Conservation (phyloP, 2,888 invertebrate species). For the Trisateles emortualis region DNA sequence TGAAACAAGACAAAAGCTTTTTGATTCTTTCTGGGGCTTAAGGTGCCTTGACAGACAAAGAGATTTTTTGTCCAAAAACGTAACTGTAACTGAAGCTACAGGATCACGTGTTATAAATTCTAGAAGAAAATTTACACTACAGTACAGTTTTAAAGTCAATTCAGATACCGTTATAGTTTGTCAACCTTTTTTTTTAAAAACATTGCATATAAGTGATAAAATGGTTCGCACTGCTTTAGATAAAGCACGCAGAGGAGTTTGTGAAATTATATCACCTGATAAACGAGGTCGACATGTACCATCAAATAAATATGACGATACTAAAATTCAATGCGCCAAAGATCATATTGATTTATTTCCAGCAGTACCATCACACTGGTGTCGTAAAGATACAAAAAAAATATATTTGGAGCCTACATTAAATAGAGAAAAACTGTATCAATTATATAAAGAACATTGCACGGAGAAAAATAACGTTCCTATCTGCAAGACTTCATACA, state of each 20-base stretch:
- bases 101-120: slow-evolving; percentile 22
- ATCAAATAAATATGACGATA: slow-evolving; percentile 2
- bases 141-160: slow-evolving; percentile 23
- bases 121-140: slow-evolving; percentile 25
- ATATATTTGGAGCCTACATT: slow-evolving; percentile 19
- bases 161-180: slow-evolving; percentile 12
- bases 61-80: slow-evolving; percentile 19
- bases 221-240: slow-evolving; percentile 23
- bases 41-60: slow-evolving; percentile 25
- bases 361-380: slow-evolving; percentile 18
- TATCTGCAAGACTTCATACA: slow-evolving; percentile 22
- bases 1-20: slow-evolving; percentile 21
- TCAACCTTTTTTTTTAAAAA: too few relatives aligned
- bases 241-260: slow-evolving; percentile 27
- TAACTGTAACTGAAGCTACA: slow-evolving; percentile 19
- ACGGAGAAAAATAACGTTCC: slow-evolving; percentile 20
- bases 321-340: slow-evolving; percentile 13
- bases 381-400: slow-evolving; percentile 24
- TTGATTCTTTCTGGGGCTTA: slow-evolving; percentile 16
- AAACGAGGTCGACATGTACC: slow-evolving; percentile 27
- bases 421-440: slow-evolving; percentile 33
- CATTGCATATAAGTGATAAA: slow-evolving; percentile 25
- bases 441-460: slow-evolving; percentile 23
- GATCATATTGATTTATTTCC: slow-evolving; percentile 29
- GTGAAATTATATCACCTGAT: slow-evolving; percentile 14